Percentiles rank a stretch among this genome's conserved stretches.
These are phyloP conservation scores for Aulostomus chinensis DNA, from an alignment of 2,797 vertebrate genomes.

Conservation along the genomic window DNA sequence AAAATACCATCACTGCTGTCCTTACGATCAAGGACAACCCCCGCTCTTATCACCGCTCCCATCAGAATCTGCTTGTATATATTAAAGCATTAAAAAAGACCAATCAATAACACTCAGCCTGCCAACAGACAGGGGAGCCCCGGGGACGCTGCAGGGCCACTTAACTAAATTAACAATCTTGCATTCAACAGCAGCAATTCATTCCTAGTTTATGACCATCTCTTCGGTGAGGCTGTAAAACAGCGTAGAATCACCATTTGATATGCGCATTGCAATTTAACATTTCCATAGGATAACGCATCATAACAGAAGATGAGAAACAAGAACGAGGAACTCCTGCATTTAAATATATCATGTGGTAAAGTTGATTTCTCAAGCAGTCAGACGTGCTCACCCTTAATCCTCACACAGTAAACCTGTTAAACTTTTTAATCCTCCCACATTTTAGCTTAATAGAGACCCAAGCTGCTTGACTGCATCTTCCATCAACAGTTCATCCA, in stretches of 20 bases:
- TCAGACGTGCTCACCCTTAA: too few species aligned
- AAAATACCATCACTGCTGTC: too few species aligned
- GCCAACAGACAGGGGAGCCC: constrained; percentile 18
- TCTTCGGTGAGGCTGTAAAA: constrained; percentile 16
- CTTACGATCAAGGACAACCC: neutral
- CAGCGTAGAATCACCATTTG: neutral
- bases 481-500: too few species aligned
- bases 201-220: constrained; percentile 27
- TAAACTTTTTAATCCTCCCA: too few species aligned
- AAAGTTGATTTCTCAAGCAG: too few species aligned
- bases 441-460: too few species aligned
- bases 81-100: constrained; percentile 38
- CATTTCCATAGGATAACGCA: too few species aligned
- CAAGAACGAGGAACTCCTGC: too few species aligned
- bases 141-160: constrained; percentile 40
- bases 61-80: constrained; percentile 26
- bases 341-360: too few species aligned
- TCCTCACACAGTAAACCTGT: too few species aligned
- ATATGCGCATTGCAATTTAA: too few species aligned
- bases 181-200: constrained; percentile 44
- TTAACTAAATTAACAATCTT: constrained; percentile 61
- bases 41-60: constrained; percentile 9
- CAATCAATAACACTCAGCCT: constrained; percentile 49
- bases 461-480: too few species aligned
- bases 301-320: neutral